phyloP scores from a whole-genome alignment of 35 echinoderm and acorn worm species.

The Antedon bifida region DNA sequence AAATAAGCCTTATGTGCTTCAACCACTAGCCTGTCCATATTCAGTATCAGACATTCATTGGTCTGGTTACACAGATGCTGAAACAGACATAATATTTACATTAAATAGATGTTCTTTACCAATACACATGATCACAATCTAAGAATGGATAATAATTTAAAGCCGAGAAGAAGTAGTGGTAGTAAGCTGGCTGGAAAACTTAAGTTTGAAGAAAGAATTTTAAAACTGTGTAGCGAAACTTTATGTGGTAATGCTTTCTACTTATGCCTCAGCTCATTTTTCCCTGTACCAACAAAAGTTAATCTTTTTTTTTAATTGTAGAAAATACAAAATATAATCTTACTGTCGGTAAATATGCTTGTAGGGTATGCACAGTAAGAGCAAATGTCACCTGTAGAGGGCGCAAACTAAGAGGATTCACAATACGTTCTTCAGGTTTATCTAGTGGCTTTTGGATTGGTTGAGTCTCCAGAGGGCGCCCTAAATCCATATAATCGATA shows the following conservation, averaged over 20 bases:
- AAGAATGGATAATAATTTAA: too few relatives aligned
- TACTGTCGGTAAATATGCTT: neutral
- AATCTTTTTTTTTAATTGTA: too few relatives aligned
- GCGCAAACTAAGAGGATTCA: constrained; percentile 58
- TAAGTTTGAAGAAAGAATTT: too few relatives aligned
- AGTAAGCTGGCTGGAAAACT: too few relatives aligned
- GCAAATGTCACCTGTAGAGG: constrained; percentile 75
- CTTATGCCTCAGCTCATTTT: too few relatives aligned
- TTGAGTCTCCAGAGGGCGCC: neutral
- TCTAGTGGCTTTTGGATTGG: neutral
- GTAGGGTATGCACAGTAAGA: constrained; percentile 45
- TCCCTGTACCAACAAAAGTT: too few relatives aligned
- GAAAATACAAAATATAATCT: too few relatives aligned
- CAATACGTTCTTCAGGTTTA: constrained; percentile 18
- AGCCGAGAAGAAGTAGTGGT: too few relatives aligned
- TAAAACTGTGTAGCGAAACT: too few relatives aligned
- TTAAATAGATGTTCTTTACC: too few relatives aligned
- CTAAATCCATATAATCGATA: constrained; percentile 22
- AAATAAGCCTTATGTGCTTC: constrained; percentile 50
- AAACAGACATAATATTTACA: neutral
- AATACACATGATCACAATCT: too few relatives aligned
- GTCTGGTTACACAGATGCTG: constrained; percentile 59
- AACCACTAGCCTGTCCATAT: constrained; percentile 68
- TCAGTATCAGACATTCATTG: constrained; percentile 31
- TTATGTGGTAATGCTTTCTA: too few relatives aligned